Evolutionary conservation across 2,888 invertebrate species (phyloP), one percentile per base, ranked within the genome.

Genomic region (Diarsia rubi): DNA sequence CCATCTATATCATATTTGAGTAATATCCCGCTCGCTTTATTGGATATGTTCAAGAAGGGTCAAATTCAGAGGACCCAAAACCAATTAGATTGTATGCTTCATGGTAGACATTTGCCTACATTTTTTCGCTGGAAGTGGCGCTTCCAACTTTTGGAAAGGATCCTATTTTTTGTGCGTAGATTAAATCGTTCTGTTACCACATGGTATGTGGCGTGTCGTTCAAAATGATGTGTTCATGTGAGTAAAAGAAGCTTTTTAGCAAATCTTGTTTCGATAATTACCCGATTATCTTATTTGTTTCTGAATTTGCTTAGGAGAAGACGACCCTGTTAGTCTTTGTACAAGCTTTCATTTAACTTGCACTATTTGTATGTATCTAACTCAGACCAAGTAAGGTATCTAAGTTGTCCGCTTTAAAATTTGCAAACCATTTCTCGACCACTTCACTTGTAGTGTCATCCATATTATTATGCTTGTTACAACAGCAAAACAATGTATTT

Each of bases 1-100:
- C 89, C 92, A 91, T 94, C 93, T 93, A 93, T 93, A 93, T 94
- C 93, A 93, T 93, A 92, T 93, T 92, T 91, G 91, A 92, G 92
- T 93, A 92, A 93, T 94, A 94, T 92, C 90, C 88, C 88, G 83
- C 92, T 84, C 86, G 86, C 84, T 90, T 93, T 93, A 93, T 94
- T 92, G 93, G 91, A 92, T 88, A 87, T 84, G 88, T 87, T 90
- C 84, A 88, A 88, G 91, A 90, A 90, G 91, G 90, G 89, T 90
- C 90, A 90, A 86, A 90, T 88, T 87, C 81, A 81, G 86, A 85
- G 87, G 83, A 86, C 88, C 87, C 85, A 81, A 88, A 88, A 89
- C 86, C 89, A 89, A 89, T 91, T 89, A 89, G 82, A 86, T 80
- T 85, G 80, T 84, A 78, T 73, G 78, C 67, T 73, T 82, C 73